Base-by-base conservation (phyloP, 2,113 vertebrate species). In the Furnarius figulus region DNA sequence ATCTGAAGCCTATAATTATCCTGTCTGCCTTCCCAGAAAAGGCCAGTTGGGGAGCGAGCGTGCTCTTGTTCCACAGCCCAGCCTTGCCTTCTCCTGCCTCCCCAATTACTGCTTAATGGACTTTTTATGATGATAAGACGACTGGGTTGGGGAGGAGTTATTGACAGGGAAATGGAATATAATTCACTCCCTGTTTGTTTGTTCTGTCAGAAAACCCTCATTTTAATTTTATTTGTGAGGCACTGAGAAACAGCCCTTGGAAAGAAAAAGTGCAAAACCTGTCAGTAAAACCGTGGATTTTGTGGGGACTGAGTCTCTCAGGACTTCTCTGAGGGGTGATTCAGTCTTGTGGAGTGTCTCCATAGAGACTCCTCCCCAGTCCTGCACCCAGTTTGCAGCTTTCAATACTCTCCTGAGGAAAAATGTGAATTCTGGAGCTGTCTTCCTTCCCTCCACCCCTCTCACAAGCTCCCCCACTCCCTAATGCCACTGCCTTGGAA, bases 1-100 rank as follows among this genome's bases (percentile, higher is more conserved):
- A 83, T 89, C 94, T 95, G 91, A 96, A 93, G 95, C 82, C 96
- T 95, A 87, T 97, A 97, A 97, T 97, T 97, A 97, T 97, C 96
- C 96, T 95, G 96, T 96, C 97, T 97, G 92, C 89, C 94, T 97
- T 95, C 95, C 94, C 96, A 93, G 95, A 93, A 95, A 91, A 92
- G 95, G 93, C 92, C 97, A 96, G 96, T 95, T 91, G 93, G 89
- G 92, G 90, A 96, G 86, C 7, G 39, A 92, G 86, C 2, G 4
- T 15, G 67, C 90, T 96, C 63, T 62, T 50, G 65, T 31, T 93
- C 44, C 93, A 25, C 0, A 5, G 84, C 4, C 59, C 89, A 46
- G 85, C 90, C 81, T 74, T 39, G 85, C 47, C 39, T 92, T 63
- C 73, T 27, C 8, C 95, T 96, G 93, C 97, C 96, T 97, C 82